phyloP scores from a whole-genome alignment of 2,797 vertebrate genomes.

The Peromyscus attwateri region DNA sequence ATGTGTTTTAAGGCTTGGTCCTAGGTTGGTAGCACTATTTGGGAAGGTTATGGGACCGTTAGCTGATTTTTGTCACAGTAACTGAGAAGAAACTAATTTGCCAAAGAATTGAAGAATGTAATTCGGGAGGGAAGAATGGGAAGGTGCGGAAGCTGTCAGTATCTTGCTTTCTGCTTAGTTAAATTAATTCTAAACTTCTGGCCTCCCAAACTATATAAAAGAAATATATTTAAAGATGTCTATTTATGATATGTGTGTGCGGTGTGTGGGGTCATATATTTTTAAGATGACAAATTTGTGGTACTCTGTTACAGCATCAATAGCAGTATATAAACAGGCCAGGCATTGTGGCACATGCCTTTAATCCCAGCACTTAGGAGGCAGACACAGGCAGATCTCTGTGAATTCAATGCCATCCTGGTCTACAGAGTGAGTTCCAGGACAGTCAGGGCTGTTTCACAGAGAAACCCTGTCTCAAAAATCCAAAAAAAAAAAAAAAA shows the following conservation, averaged over 20 bases:
- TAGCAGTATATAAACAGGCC: background rate
- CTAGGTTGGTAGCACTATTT: background rate
- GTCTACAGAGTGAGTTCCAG: too few species aligned
- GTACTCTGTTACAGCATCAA: background rate
- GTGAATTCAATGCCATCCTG: too few species aligned
- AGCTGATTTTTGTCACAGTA: background rate
- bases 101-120: background rate
- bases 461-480: too few species aligned
- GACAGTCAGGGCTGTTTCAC: too few species aligned
- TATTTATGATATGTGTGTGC: background rate
- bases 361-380: too few species aligned
- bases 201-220: background rate
- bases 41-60: background rate
- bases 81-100: background rate
- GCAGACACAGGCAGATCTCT: too few species aligned
- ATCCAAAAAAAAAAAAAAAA: too few species aligned
- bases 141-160: background rate
- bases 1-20: background rate
- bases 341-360: too few species aligned
- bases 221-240: background rate
- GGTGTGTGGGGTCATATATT: background rate
- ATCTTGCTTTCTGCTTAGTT: background rate
- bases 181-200: constrained; percentile 47
- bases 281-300: constrained; percentile 8
- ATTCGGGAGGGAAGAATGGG: background rate